Conservation (phyloP, 2,113 vertebrate species). For the Rallus limicola region DNA sequence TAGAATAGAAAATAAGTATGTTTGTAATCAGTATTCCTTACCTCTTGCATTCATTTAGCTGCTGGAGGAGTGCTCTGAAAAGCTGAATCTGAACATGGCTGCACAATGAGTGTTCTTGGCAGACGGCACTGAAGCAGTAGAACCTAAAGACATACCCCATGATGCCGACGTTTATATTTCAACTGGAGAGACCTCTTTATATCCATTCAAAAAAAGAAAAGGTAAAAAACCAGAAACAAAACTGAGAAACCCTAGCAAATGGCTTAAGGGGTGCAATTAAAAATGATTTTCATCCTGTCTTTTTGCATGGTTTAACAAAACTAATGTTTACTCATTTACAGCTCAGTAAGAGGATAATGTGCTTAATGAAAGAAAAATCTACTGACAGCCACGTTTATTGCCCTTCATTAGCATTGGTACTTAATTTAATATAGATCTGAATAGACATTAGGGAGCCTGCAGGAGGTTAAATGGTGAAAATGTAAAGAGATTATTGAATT, state of each 20-base stretch:
- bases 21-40: slow-evolving; percentile 11
- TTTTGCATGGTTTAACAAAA: slow-evolving; percentile 85
- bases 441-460: slow-evolving; percentile 87
- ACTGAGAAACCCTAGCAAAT: slow-evolving; percentile 23
- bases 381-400: slow-evolving; percentile 88
- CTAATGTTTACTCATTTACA: slow-evolving; percentile 87
- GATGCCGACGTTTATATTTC: slow-evolving; percentile 69
- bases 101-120: slow-evolving; percentile 72
- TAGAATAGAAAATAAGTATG: background rate
- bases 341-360: slow-evolving; percentile 88
- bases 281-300: slow-evolving; percentile 76
- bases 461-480: slow-evolving; percentile 88
- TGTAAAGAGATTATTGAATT: slow-evolving; percentile 88
- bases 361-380: slow-evolving; percentile 89
- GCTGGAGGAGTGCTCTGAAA: slow-evolving; percentile 67
- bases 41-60: slow-evolving; percentile 56
- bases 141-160: slow-evolving; percentile 67
- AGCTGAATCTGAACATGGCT: slow-evolving; percentile 71
- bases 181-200: slow-evolving; percentile 66
- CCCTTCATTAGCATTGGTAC: slow-evolving; percentile 87
- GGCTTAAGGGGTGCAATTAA: slow-evolving; percentile 73
- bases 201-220: slow-evolving; percentile 72
- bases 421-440: slow-evolving; percentile 91
- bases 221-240: slow-evolving; percentile 58
- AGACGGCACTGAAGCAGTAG: slow-evolving; percentile 62